phyloP scores from a whole-genome alignment of 2,113 vertebrate genomes.

The Platichthys flesus region DNA sequence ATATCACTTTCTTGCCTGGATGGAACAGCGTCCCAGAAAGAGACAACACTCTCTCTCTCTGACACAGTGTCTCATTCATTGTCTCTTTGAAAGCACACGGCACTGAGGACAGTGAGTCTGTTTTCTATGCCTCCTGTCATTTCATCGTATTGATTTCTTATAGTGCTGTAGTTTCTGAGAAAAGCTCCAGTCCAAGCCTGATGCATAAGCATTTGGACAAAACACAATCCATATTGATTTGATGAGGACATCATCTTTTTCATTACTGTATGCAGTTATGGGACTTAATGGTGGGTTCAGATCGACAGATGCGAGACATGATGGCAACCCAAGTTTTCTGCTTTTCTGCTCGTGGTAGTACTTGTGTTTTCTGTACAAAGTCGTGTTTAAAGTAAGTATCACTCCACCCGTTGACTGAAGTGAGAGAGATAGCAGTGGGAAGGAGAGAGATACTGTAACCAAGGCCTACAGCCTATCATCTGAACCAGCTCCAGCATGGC shows the following conservation, averaged over 20 bases:
- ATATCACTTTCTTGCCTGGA: not conserved
- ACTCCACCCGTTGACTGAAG: conserved; percentile 20
- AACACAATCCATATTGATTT: conserved; percentile 30
- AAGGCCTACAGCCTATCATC: conserved; percentile 44
- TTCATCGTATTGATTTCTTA: conserved; percentile 29
- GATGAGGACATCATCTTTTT: conserved; percentile 14
- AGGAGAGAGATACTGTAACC: conserved; percentile 35
- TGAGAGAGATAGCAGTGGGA: conserved; percentile 26
- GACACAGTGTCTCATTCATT: not conserved
- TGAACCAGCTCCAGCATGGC: conserved; percentile 55
- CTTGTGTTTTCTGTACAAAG: not conserved
- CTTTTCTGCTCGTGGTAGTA: not conserved
- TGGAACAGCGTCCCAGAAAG: not conserved
- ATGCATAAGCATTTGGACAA: conserved; percentile 13
- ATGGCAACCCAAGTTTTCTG: not conserved
- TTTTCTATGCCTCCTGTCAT: not conserved
- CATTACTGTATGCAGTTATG: not conserved
- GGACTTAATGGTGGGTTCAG: conserved; percentile 29
- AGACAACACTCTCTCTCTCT: no score
- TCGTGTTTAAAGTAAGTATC: conserved; percentile 21
- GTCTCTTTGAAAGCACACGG: not conserved
- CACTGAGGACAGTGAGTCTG: not conserved
- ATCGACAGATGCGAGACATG: not conserved
- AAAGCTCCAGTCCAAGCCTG: not conserved
- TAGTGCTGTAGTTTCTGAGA: conserved; percentile 10